Percentiles rank a stretch among this genome's conserved stretches.
Evolutionary conservation across 2,888 invertebrate genomes (phyloP).

Genomic region (Lepetodrilus schrolli): DNA sequence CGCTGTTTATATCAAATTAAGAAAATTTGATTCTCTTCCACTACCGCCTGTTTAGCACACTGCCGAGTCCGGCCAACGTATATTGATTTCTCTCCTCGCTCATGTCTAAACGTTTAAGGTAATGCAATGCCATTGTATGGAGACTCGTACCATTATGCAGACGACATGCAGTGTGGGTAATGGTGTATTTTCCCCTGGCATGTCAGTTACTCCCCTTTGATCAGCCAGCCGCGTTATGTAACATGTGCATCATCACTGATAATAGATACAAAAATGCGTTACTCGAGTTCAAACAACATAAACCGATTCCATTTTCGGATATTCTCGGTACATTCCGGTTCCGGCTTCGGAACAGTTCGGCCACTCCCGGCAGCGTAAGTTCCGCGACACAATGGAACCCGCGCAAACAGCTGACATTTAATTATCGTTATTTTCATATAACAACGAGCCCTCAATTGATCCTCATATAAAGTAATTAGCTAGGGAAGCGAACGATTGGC

Average conservation of each 20-base stretch:
- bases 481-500: slow-evolving; percentile 28
- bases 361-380: background rate
- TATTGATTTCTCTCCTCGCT: slow-evolving; percentile 31
- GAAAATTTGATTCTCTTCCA: slow-evolving; percentile 32
- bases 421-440: slow-evolving; percentile 32
- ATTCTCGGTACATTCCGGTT: background rate
- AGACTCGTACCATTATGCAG: slow-evolving; percentile 30
- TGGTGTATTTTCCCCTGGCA: background rate
- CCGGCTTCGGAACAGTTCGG: background rate
- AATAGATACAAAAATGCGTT: background rate
- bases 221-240: background rate
- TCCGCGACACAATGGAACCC: background rate
- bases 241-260: background rate
- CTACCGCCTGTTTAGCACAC: slow-evolving; percentile 31
- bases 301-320: background rate
- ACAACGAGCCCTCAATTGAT: slow-evolving; percentile 28
- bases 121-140: slow-evolving; percentile 34
- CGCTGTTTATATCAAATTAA: slow-evolving; percentile 37
- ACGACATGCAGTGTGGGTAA: slow-evolving; percentile 24
- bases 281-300: background rate
- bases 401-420: slow-evolving; percentile 29
- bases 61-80: slow-evolving; percentile 6
- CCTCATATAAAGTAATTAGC: slow-evolving; percentile 33
- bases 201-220: slow-evolving; percentile 1
- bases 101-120: slow-evolving; percentile 36